Percentiles rank a stretch among this genome's conserved stretches.
phyloP scores from a whole-genome alignment of 1,140 invertebrate species.

The Heterodera carotae region DNA sequence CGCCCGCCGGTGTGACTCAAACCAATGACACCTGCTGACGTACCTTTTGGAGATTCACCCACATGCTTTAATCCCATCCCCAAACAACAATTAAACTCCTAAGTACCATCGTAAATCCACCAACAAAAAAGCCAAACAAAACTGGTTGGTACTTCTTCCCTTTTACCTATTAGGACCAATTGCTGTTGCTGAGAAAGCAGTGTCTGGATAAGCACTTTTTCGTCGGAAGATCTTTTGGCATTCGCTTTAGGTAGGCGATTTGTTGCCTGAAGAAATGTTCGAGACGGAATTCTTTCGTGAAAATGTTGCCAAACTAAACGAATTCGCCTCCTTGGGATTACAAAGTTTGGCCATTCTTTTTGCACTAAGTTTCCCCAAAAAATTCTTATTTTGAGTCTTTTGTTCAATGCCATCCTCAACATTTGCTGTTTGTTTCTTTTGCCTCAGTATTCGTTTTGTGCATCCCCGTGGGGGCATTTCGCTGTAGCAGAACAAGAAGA shows the following conservation, averaged over 20 bases:
- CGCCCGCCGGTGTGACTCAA: too few species aligned
- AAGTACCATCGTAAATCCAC: too few species aligned
- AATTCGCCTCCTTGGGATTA: constrained; percentile 3
- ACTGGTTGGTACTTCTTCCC: too few species aligned
- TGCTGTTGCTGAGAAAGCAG: constrained; percentile 5
- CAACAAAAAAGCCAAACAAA: too few species aligned
- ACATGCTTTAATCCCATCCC: too few species aligned
- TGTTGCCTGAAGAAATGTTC: constrained; percentile 5
- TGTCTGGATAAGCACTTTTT: background rate
- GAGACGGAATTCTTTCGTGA: background rate
- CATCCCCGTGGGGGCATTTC: background rate
- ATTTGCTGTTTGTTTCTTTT: background rate
- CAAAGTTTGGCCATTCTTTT: background rate
- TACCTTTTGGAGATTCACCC: too few species aligned
- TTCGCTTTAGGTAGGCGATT: background rate
- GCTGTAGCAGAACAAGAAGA: background rate
- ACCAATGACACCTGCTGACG: too few species aligned
- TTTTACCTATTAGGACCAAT: constrained; percentile 7
- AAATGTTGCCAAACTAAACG: background rate
- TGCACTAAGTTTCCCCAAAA: background rate
- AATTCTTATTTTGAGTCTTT: constrained; percentile 10
- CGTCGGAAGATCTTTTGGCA: background rate
- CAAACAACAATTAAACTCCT: too few species aligned
- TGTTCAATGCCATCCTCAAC: background rate
- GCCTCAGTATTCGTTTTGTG: background rate